phyloP scores from a whole-genome alignment of 2,888 invertebrate genomes.

The Drosophila algonquin region DNA sequence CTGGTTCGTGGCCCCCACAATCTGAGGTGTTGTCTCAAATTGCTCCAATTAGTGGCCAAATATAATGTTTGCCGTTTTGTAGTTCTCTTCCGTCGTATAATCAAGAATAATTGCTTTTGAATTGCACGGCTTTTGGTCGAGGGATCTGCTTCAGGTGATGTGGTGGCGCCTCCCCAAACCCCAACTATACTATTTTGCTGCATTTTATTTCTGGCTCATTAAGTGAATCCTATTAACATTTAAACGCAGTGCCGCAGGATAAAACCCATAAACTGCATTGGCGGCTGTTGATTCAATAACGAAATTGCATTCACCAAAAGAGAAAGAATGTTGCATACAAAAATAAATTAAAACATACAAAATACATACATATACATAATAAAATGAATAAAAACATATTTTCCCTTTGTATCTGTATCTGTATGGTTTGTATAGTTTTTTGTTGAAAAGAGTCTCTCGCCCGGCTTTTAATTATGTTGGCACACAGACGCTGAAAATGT shows the following conservation, averaged over 20 bases:
- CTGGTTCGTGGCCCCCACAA: conserved; percentile 24
- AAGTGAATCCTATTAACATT: conserved; percentile 29
- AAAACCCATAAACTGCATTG: conserved; percentile 53
- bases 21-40: conserved; percentile 73
- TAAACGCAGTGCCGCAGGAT: conserved; percentile 33
- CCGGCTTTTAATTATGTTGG: conserved; percentile 63
- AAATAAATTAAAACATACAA: not conserved
- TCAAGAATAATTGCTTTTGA: conserved; percentile 71
- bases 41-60: conserved; percentile 78
- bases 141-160: conserved; percentile 1
- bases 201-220: conserved; percentile 17
- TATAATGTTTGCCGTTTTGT: conserved; percentile 74
- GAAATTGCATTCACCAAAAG: conserved; percentile 22
- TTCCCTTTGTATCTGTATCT: conserved; percentile 1
- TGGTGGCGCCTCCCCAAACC: conserved; percentile 1
- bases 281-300: conserved; percentile 53
- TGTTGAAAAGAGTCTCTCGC: conserved; percentile 1
- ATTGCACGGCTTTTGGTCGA: conserved; percentile 64
- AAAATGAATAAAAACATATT: conserved; percentile 28
- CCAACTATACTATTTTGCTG: not conserved
- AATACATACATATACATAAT: conserved; percentile 12
- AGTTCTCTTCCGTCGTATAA: conserved; percentile 49
- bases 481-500: conserved; percentile 12
- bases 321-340: not conserved
- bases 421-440: conserved; percentile 29